A percentile compares a stretch with the other conserved stretches of the same genome.
These are phyloP conservation scores for Zeugodacus cucurbitae DNA, from an alignment of 1,140 invertebrate species.

Conservation along the genomic window DNA sequence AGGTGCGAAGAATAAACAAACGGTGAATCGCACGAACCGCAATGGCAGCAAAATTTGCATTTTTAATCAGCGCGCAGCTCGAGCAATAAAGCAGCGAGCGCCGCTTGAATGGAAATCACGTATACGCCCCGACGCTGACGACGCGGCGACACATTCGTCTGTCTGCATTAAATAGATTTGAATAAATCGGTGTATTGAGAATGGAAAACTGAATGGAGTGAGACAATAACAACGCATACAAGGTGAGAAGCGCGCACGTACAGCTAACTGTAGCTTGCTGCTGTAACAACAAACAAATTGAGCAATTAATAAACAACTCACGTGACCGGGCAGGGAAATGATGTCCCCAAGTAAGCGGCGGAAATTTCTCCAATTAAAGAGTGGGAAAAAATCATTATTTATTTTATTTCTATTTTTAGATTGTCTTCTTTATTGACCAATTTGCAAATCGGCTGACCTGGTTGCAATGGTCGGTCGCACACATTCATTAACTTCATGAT, in stretches of 20 bases:
- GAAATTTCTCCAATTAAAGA: background rate
- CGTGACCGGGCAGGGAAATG: background rate
- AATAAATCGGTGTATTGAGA: background rate
- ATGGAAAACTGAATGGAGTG: background rate
- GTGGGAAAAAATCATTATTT: background rate
- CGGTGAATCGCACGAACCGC: too few species aligned
- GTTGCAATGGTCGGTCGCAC: background rate
- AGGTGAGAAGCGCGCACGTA: background rate
- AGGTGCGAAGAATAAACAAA: slow-evolving; percentile 1
- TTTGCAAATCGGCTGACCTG: background rate
- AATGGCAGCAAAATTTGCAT: slow-evolving; percentile 23
- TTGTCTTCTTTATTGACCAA: background rate
- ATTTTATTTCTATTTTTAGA: background rate
- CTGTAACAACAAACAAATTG: background rate
- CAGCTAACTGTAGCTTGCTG: background rate
- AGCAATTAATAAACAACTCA: background rate
- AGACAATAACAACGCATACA: background rate
- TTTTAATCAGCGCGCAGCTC: background rate
- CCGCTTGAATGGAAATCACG: background rate
- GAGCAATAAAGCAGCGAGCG: background rate
- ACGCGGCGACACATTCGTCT: background rate
- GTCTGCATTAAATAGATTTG: background rate
- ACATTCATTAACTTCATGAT: too few species aligned
- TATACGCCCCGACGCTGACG: background rate
- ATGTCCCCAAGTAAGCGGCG: background rate